These are phyloP conservation scores for Chymomyza costata DNA, from an alignment of 1,140 invertebrate species.

Conservation along the genomic window DNA sequence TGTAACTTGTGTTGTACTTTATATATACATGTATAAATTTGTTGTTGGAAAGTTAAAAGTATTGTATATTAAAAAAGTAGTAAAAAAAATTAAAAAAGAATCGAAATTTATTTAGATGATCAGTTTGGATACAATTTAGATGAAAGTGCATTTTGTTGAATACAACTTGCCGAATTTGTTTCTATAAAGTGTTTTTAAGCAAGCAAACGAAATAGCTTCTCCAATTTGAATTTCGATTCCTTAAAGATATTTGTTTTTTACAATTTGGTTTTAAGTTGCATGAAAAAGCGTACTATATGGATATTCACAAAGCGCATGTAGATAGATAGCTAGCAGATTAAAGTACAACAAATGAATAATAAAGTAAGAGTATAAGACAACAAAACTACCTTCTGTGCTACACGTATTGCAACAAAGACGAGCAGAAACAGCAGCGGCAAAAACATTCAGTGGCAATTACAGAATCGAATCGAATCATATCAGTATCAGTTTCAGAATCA, in stretches of 20 bases:
- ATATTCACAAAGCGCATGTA: slow-evolving; percentile 35
- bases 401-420: slow-evolving; percentile 25
- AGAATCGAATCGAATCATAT: background rate
- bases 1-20: too few relatives aligned
- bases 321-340: too few relatives aligned
- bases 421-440: slow-evolving; percentile 24
- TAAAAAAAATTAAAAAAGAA: too few relatives aligned
- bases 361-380: slow-evolving; percentile 32
- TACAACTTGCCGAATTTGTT: too few relatives aligned
- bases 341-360: slow-evolving; percentile 19
- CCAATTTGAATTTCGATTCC: background rate
- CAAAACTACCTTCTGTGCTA: slow-evolving; percentile 44
- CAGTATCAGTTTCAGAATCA: background rate
- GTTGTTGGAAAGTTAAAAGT: too few relatives aligned
- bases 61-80: too few relatives aligned
- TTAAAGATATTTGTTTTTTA: slow-evolving; percentile 13
- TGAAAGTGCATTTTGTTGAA: too few relatives aligned
- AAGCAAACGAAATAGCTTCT: too few relatives aligned
- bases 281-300: slow-evolving; percentile 55
- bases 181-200: too few relatives aligned
- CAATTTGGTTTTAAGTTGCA: slow-evolving; percentile 32
- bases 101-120: too few relatives aligned
- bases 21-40: too few relatives aligned
- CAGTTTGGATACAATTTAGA: too few relatives aligned
- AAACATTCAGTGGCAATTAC: slow-evolving; percentile 21